A percentile compares a stretch with the other conserved stretches of the same genome.
Conservation (phyloP, 1,140 invertebrate species). For the Atta texana region DNA sequence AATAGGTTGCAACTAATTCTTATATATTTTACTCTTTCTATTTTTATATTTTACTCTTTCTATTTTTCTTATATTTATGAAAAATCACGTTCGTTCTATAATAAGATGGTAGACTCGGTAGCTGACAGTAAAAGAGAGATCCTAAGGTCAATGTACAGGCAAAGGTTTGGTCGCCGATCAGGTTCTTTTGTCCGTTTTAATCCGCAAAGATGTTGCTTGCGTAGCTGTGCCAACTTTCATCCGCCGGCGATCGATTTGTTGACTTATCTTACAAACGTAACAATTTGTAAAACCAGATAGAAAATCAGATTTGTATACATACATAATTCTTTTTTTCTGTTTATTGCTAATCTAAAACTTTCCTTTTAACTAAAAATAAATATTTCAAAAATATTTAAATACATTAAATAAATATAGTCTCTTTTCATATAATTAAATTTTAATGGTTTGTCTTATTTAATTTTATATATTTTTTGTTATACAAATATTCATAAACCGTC, state of each 20-base stretch:
- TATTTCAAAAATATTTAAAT: constrained; percentile 3
- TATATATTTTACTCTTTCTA: background rate
- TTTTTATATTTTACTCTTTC: background rate
- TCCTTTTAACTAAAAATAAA: background rate
- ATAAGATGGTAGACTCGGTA: constrained; percentile 5
- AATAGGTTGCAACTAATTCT: background rate
- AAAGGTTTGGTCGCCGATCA: constrained; percentile 53
- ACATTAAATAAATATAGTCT: background rate
- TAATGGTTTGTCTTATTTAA: background rate
- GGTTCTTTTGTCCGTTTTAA: constrained; percentile 65
- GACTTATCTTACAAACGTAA: constrained; percentile 10
- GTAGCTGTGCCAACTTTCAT: constrained; percentile 78
- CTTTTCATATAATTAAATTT: background rate
- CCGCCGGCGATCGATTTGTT: constrained; percentile 18
- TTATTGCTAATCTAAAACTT: background rate
- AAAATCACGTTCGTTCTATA: constrained; percentile 22
- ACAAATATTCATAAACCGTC: background rate
- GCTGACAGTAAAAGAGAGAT: constrained; percentile 15
- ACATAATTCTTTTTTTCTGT: background rate
- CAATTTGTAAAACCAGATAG: background rate
- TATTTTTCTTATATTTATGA: background rate
- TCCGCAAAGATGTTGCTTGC: constrained; percentile 72
- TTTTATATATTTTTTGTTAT: background rate
- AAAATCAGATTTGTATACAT: background rate
- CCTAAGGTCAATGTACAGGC: constrained; percentile 44